A percentile compares a stretch with the other conserved stretches of the same genome.
Evolutionary conservation across 2,888 invertebrate genomes (phyloP).

Genomic region (Agrochola lota): DNA sequence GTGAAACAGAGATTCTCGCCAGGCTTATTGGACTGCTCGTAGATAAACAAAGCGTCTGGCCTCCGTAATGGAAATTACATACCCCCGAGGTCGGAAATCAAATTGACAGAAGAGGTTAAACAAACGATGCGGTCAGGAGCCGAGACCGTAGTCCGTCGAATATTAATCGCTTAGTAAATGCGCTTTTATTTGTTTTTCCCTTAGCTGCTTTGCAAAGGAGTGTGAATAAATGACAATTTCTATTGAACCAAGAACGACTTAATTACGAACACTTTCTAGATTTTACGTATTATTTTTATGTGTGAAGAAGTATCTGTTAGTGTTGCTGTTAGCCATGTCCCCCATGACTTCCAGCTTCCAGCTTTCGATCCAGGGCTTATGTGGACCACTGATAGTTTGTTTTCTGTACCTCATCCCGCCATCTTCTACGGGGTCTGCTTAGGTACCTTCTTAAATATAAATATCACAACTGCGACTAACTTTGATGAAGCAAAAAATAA

Average conservation of each 20-base stretch:
- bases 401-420: not conserved
- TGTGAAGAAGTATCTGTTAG: not conserved
- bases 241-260: slow-evolving; percentile 57
- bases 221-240: slow-evolving; percentile 70
- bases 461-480: not conserved
- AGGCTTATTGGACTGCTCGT: slow-evolving; percentile 82
- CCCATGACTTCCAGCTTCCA: not conserved
- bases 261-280: slow-evolving; percentile 43
- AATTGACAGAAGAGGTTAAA: slow-evolving; percentile 90
- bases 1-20: slow-evolving; percentile 78
- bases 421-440: not conserved
- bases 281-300: not conserved
- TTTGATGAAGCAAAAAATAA: not conserved
- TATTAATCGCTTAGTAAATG: slow-evolving; percentile 89
- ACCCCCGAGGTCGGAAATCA: slow-evolving; percentile 89
- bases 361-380: not conserved
- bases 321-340: not conserved
- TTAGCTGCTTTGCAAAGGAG: slow-evolving; percentile 71
- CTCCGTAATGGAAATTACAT: slow-evolving; percentile 89
- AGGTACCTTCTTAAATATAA: not conserved
- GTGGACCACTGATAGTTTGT: not conserved
- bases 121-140: slow-evolving; percentile 89
- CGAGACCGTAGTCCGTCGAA: slow-evolving; percentile 85
- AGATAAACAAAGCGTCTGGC: slow-evolving; percentile 87
- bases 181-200: slow-evolving; percentile 88